Evolutionary conservation across 2,113 vertebrate species (phyloP).

Genomic region (Triplophysa rosa): DNA sequence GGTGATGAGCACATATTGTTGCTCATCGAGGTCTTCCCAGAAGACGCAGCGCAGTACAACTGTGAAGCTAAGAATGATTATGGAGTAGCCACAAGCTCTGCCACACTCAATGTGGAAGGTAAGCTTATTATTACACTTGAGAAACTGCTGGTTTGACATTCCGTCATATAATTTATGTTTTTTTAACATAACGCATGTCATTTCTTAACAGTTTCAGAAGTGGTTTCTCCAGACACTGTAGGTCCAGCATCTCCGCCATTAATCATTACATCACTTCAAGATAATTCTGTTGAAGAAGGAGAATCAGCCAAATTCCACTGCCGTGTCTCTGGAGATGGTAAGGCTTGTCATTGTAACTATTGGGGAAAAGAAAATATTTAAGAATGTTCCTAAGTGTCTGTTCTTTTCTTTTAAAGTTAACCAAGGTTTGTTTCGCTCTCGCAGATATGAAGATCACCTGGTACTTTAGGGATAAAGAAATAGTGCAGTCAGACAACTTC

Average conservation of each 20-base stretch:
- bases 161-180: not conserved
- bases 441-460: conserved; percentile 88
- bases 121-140: conserved; percentile 31
- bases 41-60: conserved; percentile 90
- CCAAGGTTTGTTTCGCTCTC: conserved; percentile 8
- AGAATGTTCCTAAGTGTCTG: not conserved
- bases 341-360: conserved; percentile 33
- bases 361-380: not conserved
- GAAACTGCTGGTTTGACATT: not conserved
- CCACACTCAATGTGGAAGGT: conserved; percentile 92
- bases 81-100: conserved; percentile 85
- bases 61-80: conserved; percentile 94
- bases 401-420: not conserved
- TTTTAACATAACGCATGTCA: not conserved
- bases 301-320: conserved; percentile 85
- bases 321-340: conserved; percentile 88
- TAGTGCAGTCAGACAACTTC: conserved; percentile 84
- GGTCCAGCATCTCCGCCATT: conserved; percentile 80
- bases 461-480: conserved; percentile 87
- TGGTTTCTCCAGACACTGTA: conserved; percentile 78
- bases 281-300: conserved; percentile 80
- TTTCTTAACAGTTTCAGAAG: conserved; percentile 81
- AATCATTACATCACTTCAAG: conserved; percentile 78
- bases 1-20: conserved; percentile 88
- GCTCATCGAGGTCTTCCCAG: conserved; percentile 94